phyloP scores from a whole-genome alignment of 2,113 vertebrate species.

The Clarias macrocephalus region DNA sequence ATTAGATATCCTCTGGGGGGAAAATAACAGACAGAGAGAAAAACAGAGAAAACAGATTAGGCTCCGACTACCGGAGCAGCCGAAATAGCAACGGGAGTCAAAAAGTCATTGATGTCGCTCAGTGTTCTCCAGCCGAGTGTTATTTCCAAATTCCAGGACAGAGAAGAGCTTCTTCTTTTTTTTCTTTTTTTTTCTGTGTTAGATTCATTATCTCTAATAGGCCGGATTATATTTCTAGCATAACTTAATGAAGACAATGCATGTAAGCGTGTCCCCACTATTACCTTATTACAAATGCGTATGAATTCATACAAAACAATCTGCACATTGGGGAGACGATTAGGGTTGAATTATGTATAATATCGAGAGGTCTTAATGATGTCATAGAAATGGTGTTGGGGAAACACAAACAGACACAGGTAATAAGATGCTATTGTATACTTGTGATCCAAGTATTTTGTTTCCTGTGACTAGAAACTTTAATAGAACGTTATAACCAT shows the following conservation, averaged over 20 bases:
- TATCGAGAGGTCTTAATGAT: neutral
- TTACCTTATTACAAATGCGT: neutral
- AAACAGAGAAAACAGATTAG: neutral
- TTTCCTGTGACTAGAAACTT: neutral
- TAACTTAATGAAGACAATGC: neutral
- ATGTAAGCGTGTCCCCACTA: neutral
- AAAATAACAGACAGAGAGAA: neutral
- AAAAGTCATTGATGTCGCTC: neutral
- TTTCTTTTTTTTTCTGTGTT: neutral
- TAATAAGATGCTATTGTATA: neutral
- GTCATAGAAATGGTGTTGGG: neutral
- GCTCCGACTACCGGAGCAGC: conserved; percentile 1
- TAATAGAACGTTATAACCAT: too few species aligned
- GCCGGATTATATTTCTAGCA: neutral
- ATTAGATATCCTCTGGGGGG: neutral
- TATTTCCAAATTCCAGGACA: conserved; percentile 34
- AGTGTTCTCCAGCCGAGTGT: conserved; percentile 1
- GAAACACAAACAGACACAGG: neutral
- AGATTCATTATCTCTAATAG: neutral
- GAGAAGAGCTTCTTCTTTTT: neutral
- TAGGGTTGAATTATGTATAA: neutral
- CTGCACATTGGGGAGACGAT: neutral
- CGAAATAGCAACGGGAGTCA: conserved; percentile 18
- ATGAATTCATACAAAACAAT: neutral
- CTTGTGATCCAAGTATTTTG: neutral